Conservation (phyloP, 2,113 vertebrate genomes). For the Elephantulus edwardii region DNA sequence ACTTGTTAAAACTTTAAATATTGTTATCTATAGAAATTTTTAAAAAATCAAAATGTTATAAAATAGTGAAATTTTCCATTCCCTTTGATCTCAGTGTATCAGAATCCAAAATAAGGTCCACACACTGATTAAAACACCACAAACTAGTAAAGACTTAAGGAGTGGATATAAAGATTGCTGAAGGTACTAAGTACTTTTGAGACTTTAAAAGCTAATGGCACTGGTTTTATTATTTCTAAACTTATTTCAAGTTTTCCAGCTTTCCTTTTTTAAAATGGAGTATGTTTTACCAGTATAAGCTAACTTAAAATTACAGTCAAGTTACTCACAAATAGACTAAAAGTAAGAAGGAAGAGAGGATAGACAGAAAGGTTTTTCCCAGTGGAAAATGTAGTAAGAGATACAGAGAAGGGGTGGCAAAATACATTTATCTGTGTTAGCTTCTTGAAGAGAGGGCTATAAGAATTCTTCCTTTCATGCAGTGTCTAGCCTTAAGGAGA, state of each 20-base stretch:
- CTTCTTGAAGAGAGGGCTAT: neutral
- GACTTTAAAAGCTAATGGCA: neutral
- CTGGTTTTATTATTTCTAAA: neutral
- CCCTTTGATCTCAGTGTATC: neutral
- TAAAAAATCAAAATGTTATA: too few relatives aligned
- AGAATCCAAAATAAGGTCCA: neutral
- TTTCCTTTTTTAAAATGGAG: neutral
- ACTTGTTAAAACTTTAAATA: neutral
- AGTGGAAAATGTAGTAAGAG: neutral
- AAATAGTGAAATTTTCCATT: conserved; percentile 24
- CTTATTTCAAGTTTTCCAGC: neutral
- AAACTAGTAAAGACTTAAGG: neutral
- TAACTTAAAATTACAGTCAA: neutral
- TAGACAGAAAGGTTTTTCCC: neutral
- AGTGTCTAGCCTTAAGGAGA: too few relatives aligned
- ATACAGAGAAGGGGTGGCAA: neutral
- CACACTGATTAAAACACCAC: neutral
- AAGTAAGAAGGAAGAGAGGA: neutral
- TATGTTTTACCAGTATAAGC: neutral
- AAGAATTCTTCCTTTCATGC: neutral
- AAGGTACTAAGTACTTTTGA: neutral
- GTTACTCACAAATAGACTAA: conserved; percentile 7
- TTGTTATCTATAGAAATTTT: neutral
- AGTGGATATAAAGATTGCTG: neutral
- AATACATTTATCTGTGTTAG: neutral